Evolutionary conservation across 1,140 invertebrate species (phyloP).

Genomic region (Macrostomum lignano): DNA sequence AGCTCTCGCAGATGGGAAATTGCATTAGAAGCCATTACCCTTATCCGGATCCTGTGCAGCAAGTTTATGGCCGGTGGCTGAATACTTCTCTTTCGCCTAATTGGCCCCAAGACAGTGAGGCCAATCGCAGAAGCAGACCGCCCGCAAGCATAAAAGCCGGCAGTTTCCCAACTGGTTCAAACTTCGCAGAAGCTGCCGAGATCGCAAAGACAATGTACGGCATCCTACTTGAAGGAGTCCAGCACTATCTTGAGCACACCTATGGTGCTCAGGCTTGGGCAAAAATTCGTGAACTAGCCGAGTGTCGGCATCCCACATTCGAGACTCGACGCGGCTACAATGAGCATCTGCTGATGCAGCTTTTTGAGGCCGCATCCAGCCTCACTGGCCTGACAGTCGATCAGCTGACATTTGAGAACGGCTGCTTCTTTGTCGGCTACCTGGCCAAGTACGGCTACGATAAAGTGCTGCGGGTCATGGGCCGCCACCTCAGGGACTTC

Average conservation of each 20-base stretch:
- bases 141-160: no score
- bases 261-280: conserved; percentile 49
- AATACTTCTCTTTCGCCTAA: no score
- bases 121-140: no score
- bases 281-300: conserved; percentile 39
- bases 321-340: conserved; percentile 53
- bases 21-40: no score
- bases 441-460: conserved; percentile 59
- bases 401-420: conserved; percentile 56
- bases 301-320: conserved; percentile 49
- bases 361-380: conserved; percentile 34
- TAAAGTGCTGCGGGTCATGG: conserved; percentile 43
- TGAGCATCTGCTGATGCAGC: conserved; percentile 42
- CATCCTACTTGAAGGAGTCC: conserved; percentile 59
- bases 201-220: conserved; percentile 67
- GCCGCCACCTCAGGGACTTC: conserved; percentile 56
- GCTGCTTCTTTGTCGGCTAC: conserved; percentile 53
- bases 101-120: no score
- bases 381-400: no score
- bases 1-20: no score
- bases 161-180: no score
- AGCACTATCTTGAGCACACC: conserved; percentile 57
- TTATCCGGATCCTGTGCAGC: no score
- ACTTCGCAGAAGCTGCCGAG: no score
- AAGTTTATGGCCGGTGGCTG: no score